These are phyloP conservation scores for Crocidura indochinensis DNA, from an alignment of 2,797 vertebrate species.

Conservation along the genomic window DNA sequence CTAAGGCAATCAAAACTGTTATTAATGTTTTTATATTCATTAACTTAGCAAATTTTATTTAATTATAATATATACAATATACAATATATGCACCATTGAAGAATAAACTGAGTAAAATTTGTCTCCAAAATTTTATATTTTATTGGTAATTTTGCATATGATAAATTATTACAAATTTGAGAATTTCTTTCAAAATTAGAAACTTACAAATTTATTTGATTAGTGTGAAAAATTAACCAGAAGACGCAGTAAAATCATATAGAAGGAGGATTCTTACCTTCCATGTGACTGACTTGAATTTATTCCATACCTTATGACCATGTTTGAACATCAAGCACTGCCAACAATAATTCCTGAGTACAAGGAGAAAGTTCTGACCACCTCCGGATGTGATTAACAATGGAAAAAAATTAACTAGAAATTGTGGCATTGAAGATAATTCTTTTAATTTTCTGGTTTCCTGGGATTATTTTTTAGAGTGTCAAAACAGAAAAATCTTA, in stretches of 20 bases:
- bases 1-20: neutral
- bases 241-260: no score
- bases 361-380: no score
- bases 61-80: neutral
- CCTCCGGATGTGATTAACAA: no score
- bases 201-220: slow-evolving; percentile 45
- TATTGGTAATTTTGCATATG: neutral
- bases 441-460: neutral
- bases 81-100: neutral
- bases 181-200: slow-evolving; percentile 43
- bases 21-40: slow-evolving; percentile 8
- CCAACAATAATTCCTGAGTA: no score
- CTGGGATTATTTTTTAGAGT: neutral
- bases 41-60: slow-evolving; percentile 21
- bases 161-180: neutral
- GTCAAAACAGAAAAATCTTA: neutral
- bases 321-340: no score
- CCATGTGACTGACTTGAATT: no score
- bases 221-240: neutral
- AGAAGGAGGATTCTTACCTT: no score
- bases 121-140: neutral
- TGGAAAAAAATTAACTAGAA: no score
- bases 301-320: no score
- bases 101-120: neutral
- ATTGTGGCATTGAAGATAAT: neutral